These are phyloP conservation scores for Dendrolimus kikuchii DNA, from an alignment of 1,140 invertebrate genomes.

Conservation along the genomic window DNA sequence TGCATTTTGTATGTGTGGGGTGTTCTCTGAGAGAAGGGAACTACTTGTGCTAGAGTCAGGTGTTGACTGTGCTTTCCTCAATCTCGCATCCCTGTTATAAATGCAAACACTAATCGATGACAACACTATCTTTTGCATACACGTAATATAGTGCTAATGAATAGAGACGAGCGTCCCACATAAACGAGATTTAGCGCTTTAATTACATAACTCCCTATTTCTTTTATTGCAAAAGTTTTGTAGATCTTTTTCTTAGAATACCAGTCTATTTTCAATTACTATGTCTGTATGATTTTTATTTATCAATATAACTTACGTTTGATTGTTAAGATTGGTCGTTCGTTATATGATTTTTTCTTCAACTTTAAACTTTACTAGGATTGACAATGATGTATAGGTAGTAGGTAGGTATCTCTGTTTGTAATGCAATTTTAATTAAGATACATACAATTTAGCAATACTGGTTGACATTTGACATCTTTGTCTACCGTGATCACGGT, in stretches of 20 bases:
- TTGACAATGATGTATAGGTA: no score
- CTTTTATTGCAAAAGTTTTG: constrained; percentile 13
- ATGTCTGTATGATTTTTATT: constrained; percentile 2
- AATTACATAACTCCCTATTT: constrained; percentile 20
- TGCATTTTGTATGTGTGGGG: constrained; percentile 37
- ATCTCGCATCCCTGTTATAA: constrained; percentile 38
- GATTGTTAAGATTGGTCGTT: not conserved
- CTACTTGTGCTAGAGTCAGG: constrained; percentile 26
- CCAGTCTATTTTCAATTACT: not conserved
- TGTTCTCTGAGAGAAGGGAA: constrained; percentile 20
- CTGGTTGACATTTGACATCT: no score
- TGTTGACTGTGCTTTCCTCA: constrained; percentile 34
- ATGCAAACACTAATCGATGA: constrained; percentile 38
- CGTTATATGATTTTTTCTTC: no score
- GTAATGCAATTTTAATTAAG: no score
- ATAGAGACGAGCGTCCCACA: constrained; percentile 28
- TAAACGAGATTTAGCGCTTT: constrained; percentile 17
- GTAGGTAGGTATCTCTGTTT: no score
- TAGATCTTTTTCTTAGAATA: constrained; percentile 6
- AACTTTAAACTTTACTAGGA: no score
- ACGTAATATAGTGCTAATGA: constrained; percentile 57
- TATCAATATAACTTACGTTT: not conserved
- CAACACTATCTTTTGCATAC: constrained; percentile 36
- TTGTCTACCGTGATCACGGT: no score
- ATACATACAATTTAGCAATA: no score